These are phyloP conservation scores for Lepidurus packardi DNA, from an alignment of 1,140 invertebrate genomes.

Conservation along the genomic window DNA sequence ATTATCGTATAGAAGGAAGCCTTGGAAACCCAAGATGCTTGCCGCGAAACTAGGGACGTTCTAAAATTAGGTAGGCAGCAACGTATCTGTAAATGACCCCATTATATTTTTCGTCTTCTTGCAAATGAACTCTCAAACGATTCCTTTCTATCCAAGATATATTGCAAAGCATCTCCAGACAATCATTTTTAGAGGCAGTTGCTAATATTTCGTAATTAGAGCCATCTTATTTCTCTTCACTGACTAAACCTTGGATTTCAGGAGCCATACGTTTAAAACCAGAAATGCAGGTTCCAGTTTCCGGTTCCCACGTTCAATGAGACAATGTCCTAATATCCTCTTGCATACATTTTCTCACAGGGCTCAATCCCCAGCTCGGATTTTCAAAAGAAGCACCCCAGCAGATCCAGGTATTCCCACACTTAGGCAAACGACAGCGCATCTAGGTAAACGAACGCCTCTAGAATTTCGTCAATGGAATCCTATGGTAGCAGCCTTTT, in stretches of 20 bases:
- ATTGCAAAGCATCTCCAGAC: background rate
- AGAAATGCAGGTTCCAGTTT: slow-evolving; percentile 4
- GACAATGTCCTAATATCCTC: background rate
- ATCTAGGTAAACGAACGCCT: background rate
- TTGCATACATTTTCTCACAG: slow-evolving; percentile 8
- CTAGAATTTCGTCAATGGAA: background rate
- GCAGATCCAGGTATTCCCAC: background rate
- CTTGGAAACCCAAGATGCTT: background rate
- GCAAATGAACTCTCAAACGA: background rate
- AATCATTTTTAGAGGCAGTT: background rate
- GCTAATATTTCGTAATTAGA: background rate
- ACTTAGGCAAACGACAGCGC: background rate
- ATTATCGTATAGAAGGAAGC: background rate
- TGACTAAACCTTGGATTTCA: slow-evolving; percentile 2
- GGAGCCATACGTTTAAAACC: background rate
- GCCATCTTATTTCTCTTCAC: background rate
- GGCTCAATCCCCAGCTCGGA: background rate
- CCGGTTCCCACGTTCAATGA: slow-evolving; percentile 6
- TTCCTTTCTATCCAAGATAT: background rate
- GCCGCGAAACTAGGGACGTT: slow-evolving; percentile 16
- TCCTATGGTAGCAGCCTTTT: background rate
- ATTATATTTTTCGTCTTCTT: background rate
- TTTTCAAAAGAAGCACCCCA: background rate
- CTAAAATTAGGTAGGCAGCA: slow-evolving; percentile 18
- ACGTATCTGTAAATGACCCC: slow-evolving; percentile 19